Percentiles rank a stretch among this genome's conserved stretches.
Evolutionary conservation across 2,113 vertebrate species (phyloP).

Genomic region (Panthera leo): DNA sequence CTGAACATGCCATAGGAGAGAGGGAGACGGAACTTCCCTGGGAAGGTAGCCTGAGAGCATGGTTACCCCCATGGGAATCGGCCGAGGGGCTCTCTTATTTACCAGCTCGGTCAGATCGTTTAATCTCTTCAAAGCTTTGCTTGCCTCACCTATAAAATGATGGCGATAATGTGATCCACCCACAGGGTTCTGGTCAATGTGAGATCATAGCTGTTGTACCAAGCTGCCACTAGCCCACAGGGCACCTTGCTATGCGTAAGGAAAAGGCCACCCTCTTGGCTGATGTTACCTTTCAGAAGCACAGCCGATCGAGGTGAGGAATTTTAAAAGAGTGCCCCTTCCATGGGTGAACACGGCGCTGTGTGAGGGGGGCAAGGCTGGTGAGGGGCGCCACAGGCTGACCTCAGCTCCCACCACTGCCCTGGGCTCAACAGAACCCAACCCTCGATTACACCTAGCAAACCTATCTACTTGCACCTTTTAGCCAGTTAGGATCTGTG

Average conservation of each 20-base stretch:
- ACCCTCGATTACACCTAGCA: rapidly evolving
- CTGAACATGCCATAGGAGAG: background rate
- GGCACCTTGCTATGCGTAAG: background rate
- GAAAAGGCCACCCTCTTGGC: background rate
- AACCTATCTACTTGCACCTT: background rate
- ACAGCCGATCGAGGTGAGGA: rapidly evolving
- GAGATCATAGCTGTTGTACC: too few species aligned
- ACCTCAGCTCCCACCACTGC: rapidly evolving
- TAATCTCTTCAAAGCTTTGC: background rate
- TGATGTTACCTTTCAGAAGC: background rate
- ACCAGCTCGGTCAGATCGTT: background rate
- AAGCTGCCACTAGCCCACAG: rapidly evolving
- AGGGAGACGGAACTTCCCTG: background rate
- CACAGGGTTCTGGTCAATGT: too few species aligned
- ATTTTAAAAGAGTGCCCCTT: background rate
- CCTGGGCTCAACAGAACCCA: rapidly evolving
- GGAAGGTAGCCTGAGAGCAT: rapidly evolving
- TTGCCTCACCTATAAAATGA: background rate
- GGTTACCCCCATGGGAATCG: background rate
- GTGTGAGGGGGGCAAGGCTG: background rate
- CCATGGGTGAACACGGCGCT: background rate
- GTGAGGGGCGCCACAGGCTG: background rate
- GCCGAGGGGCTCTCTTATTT: background rate
- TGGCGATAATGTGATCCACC: too few species aligned
- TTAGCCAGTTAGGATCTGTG: background rate